phyloP scores from a whole-genome alignment of 1,140 invertebrate genomes.

The Drosophila athabasca region DNA sequence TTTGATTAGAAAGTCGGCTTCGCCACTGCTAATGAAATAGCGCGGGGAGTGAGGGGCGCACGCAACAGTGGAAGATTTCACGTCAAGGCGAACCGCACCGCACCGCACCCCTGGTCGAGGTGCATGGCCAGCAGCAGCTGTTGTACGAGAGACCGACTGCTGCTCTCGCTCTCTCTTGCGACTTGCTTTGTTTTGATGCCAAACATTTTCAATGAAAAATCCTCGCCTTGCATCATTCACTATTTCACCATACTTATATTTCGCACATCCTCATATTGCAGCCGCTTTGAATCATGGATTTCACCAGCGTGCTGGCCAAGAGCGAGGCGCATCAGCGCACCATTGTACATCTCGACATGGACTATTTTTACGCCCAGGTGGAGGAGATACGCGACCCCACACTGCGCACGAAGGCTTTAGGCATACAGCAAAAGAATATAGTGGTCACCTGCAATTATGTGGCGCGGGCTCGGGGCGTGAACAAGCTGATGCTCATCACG shows the following conservation, averaged over 20 bases:
- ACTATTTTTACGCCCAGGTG: slow-evolving; percentile 93
- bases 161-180: slow-evolving; percentile 2
- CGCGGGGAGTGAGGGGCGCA: slow-evolving; percentile 10
- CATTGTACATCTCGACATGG: slow-evolving; percentile 91
- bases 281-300: slow-evolving; percentile 66
- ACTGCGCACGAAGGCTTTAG: slow-evolving; percentile 87
- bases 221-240: slow-evolving; percentile 23
- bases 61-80: slow-evolving; percentile 52
- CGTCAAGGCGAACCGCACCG: slow-evolving; percentile 27
- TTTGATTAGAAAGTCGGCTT: slow-evolving; percentile 77
- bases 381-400: slow-evolving; percentile 89
- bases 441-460: slow-evolving; percentile 92
- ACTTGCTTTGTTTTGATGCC: slow-evolving; percentile 38
- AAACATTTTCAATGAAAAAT: slow-evolving; percentile 1
- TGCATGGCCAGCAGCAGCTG: too few species aligned
- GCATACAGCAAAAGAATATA: slow-evolving; percentile 91
- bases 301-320: slow-evolving; percentile 68
- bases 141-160: not conserved
- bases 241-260: slow-evolving; percentile 10
- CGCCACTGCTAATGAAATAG: slow-evolving; percentile 18
- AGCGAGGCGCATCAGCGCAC: slow-evolving; percentile 79
- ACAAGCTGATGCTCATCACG: slow-evolving; percentile 89
- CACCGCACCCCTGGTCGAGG: not conserved
- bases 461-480: slow-evolving; percentile 88
- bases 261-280: slow-evolving; percentile 35